phyloP scores from a whole-genome alignment of 2,888 invertebrate genomes.

The Cataglyphis altisquamis region DNA sequence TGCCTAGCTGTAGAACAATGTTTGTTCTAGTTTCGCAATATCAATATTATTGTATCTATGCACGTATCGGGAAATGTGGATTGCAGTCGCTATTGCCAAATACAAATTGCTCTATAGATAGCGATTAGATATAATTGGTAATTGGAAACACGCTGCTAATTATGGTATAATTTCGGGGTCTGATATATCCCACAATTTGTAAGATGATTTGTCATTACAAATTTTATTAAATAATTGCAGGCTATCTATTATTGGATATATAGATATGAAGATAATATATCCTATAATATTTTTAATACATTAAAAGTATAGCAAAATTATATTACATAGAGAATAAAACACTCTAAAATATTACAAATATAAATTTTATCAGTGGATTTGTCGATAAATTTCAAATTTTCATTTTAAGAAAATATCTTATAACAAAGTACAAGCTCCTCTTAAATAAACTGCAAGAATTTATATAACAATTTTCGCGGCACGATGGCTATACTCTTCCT shows the following conservation, averaged over 20 bases:
- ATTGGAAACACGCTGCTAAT: not conserved
- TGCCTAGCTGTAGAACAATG: not conserved
- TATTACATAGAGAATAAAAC: not conserved
- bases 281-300: not conserved
- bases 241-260: not conserved
- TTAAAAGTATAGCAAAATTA: not conserved
- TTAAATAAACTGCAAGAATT: slow-evolving; percentile 19
- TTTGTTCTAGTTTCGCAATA: slow-evolving; percentile 25
- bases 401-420: not conserved
- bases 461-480: not conserved
- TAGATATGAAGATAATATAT: not conserved
- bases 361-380: not conserved
- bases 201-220: not conserved
- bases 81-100: not conserved
- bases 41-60: not conserved
- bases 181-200: not conserved
- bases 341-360: not conserved
- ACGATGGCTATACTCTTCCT: not conserved
- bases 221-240: not conserved
- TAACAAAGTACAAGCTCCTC: not conserved
- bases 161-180: not conserved
- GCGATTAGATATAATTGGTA: not conserved
- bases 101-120: slow-evolving; percentile 11
- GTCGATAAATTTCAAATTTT: not conserved
- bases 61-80: slow-evolving; percentile 11